phyloP scores from a whole-genome alignment of 2,888 invertebrate genomes.

The Brachyopa scutellaris region DNA sequence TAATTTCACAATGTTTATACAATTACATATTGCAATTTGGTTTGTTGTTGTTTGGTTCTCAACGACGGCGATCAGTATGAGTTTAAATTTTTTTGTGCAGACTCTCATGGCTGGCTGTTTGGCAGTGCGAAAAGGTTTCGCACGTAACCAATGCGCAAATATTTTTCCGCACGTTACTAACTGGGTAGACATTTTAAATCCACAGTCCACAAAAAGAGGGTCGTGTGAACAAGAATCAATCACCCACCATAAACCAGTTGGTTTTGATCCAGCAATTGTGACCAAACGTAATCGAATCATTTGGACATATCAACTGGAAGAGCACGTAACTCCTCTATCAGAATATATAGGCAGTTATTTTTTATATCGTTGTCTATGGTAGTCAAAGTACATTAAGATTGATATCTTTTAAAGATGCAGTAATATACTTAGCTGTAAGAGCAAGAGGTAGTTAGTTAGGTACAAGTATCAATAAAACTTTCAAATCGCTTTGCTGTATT shows the following conservation, averaged over 20 bases:
- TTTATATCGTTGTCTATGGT: background rate
- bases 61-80: slow-evolving; percentile 28
- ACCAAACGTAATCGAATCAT: slow-evolving; percentile 26
- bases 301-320: slow-evolving; percentile 11
- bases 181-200: slow-evolving; percentile 27
- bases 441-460: slow-evolving; percentile 5
- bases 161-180: slow-evolving; percentile 33
- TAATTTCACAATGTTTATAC: slow-evolving; percentile 28
- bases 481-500: slow-evolving; percentile 23
- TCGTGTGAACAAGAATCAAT: slow-evolving; percentile 44
- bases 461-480: slow-evolving; percentile 25
- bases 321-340: slow-evolving; percentile 34
- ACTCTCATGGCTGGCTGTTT: background rate
- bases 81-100: background rate
- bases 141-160: slow-evolving; percentile 54
- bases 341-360: background rate
- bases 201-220: slow-evolving; percentile 62
- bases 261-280: slow-evolving; percentile 6
- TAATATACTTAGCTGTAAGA: background rate
- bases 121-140: slow-evolving; percentile 18
- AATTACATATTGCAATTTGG: background rate
- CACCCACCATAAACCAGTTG: slow-evolving; percentile 30
- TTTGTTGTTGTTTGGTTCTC: slow-evolving; percentile 20
- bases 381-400: background rate
- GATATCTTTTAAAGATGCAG: slow-evolving; percentile 3